phyloP scores from a whole-genome alignment of 1,140 invertebrate genomes.

The Alviniconcha marisindica region DNA sequence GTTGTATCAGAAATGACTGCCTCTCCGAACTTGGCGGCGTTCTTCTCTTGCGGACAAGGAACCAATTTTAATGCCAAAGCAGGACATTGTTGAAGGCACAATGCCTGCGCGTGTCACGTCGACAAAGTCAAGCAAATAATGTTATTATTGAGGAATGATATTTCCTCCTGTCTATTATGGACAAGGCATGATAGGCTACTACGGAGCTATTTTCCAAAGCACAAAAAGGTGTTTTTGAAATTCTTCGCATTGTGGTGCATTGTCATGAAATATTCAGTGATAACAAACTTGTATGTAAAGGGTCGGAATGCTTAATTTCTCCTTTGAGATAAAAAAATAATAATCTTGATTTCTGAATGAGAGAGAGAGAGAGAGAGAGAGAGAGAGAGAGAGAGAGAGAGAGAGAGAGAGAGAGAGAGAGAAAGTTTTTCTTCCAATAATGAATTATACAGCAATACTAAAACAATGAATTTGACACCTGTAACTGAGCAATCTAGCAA shows the following conservation, averaged over 20 bases:
- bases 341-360: too few relatives aligned
- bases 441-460: too few relatives aligned
- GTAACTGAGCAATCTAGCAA: too few relatives aligned
- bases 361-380: constrained; percentile 1
- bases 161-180: neutral
- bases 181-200: neutral
- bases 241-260: neutral
- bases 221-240: neutral
- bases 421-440: too few relatives aligned
- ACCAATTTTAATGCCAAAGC: neutral
- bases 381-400: neutral
- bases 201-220: neutral
- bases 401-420: constrained; percentile 3
- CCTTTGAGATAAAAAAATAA: neutral
- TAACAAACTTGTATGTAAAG: neutral
- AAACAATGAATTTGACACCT: too few relatives aligned
- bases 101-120: neutral
- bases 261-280: neutral
- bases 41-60: neutral
- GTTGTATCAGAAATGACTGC: neutral
- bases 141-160: neutral
- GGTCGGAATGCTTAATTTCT: neutral
- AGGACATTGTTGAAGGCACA: neutral
- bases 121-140: neutral
- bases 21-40: neutral